Evolutionary conservation across 2,797 vertebrate genomes (phyloP), one percentile per base, ranked within the genome.

Genomic region (Passerculus sandwichensis): DNA sequence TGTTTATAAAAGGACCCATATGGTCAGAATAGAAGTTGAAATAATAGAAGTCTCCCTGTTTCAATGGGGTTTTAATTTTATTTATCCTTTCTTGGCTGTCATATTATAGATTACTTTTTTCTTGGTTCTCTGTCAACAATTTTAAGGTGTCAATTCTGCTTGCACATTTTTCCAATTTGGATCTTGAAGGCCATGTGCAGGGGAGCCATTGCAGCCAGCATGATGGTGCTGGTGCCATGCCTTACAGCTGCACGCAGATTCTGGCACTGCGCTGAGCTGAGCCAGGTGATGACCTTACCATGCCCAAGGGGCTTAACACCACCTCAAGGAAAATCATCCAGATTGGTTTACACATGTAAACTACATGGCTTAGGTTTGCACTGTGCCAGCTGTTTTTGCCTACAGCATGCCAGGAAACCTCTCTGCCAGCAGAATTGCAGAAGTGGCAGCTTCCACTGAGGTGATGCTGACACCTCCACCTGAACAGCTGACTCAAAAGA

Each of bases 131-230:
- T 32, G 86, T 65, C 30, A 64, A 11, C 16, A 32, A 48, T 74
- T 80, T 65, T 18, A 59, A 44, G 40, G 6, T 36, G 19, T 15
- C 13, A 38, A 3, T 61, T 88, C 25, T 50, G 16, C 47, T 62
- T 76, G 15, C 13, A 60, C 3, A 4, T 60, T 91, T 85, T 91
- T 75, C 50, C 18, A 57, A 0, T 30, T 47, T 56, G n/a, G 40
- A 59, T 23, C 30, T 71, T 16, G 48, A 77, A 71, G n/a, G 20
- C 40, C 38, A 51, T 71, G 29, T 75, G 54, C 42, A 51, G 26
- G 7, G 0, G 0, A 67, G 3, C 42, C 20, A 15, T 64, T 53
- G 34, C 45, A 80, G 1, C 15, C 60, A 64, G 5, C 5, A 6
- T 50, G 20, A 12, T 59, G 15, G 16, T 57, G 50, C 48, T 83